Evolutionary conservation across 2,113 vertebrate genomes (phyloP).

Genomic region (Apeltes quadracus): DNA sequence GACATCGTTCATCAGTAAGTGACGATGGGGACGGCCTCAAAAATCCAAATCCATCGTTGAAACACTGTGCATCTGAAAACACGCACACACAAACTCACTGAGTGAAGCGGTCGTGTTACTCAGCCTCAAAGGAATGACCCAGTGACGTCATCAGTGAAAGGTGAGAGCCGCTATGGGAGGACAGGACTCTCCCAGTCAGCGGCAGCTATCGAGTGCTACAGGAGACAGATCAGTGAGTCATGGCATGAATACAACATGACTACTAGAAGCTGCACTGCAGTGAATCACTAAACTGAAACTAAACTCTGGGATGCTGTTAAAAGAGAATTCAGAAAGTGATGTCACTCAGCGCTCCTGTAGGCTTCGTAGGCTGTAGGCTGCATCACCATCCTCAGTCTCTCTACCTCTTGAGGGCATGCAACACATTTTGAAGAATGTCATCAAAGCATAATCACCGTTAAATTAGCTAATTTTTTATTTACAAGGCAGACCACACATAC

Average conservation of each 20-base stretch:
- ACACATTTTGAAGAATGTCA: constrained; percentile 12
- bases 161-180: constrained; percentile 58
- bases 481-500: constrained; percentile 72
- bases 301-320: neutral
- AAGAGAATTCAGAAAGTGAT: neutral
- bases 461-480: constrained; percentile 72
- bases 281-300: constrained; percentile 23
- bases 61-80: constrained; percentile 48
- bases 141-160: constrained; percentile 69
- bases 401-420: neutral
- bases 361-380: too few relatives aligned
- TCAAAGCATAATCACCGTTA: constrained; percentile 36
- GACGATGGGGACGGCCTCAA: constrained; percentile 37
- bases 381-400: neutral
- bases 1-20: constrained; percentile 55
- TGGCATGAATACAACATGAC: constrained; percentile 24
- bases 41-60: constrained; percentile 46
- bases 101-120: constrained; percentile 46
- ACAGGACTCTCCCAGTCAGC: constrained; percentile 38
- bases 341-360: neutral
- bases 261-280: neutral
- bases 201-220: constrained; percentile 24
- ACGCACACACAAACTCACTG: constrained; percentile 19
- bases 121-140: constrained; percentile 61
- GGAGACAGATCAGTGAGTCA: constrained; percentile 16